Conservation (phyloP, 2,113 vertebrate species). For the Vimba vimba region DNA sequence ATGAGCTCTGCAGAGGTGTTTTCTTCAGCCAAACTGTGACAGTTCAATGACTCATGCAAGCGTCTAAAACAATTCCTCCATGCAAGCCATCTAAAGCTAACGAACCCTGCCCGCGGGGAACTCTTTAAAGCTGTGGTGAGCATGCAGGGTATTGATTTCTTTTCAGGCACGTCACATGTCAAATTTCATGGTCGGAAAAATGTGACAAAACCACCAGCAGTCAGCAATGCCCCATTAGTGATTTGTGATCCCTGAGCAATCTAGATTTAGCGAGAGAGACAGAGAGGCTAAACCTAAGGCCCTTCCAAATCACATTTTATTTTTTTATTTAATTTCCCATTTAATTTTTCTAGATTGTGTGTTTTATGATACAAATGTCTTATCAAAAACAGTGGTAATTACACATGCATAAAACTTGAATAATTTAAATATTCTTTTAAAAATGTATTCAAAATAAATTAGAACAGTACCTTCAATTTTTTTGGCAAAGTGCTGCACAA, state of each 20-base stretch:
- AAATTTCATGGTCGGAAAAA: constrained; percentile 64
- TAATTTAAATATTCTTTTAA: background rate
- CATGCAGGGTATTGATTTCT: constrained; percentile 58
- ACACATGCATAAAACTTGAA: background rate
- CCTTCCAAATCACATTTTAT: constrained; percentile 22
- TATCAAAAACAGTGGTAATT: background rate
- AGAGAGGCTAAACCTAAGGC: too few species aligned
- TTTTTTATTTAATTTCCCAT: background rate
- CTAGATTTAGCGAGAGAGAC: constrained; percentile 32
- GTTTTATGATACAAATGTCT: background rate
- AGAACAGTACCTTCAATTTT: background rate
- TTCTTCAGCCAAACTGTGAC: constrained; percentile 46
- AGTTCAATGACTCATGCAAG: constrained; percentile 58
- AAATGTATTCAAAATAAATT: background rate
- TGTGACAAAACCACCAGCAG: constrained; percentile 54
- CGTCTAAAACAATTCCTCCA: constrained; percentile 58
- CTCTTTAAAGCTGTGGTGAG: constrained; percentile 56
- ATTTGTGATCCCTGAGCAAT: constrained; percentile 40
- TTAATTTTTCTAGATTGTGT: background rate
- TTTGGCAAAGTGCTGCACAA: background rate
- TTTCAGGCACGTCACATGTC: constrained; percentile 56
- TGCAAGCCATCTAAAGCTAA: constrained; percentile 62
- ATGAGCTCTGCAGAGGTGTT: constrained; percentile 53
- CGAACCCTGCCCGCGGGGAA: constrained; percentile 65
- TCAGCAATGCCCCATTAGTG: constrained; percentile 48